Percentiles rank a stretch among this genome's conserved stretches.
These are phyloP conservation scores for Cephalopholis sonnerati DNA, from an alignment of 2,113 vertebrate species.

Conservation along the genomic window DNA sequence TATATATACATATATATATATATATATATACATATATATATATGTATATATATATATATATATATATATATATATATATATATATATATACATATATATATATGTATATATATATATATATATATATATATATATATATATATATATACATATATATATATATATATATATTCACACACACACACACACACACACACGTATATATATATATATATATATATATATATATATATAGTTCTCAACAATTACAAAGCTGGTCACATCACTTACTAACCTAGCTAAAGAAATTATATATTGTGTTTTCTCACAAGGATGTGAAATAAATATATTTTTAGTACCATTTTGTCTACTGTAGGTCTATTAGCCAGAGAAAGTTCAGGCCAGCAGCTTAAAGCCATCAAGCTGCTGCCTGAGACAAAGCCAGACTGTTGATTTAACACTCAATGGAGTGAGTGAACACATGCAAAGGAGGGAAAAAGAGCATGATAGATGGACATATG, in stretches of 20 bases:
- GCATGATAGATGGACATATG: conserved; percentile 78
- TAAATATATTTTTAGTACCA: conserved; percentile 62
- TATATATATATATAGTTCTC: neutral
- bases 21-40: no score
- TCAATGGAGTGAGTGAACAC: conserved; percentile 76
- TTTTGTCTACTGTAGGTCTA: conserved; percentile 61
- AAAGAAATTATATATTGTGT: conserved; percentile 19
- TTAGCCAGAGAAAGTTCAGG: conserved; percentile 59
- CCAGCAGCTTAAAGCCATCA: conserved; percentile 79
- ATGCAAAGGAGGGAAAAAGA: conserved; percentile 74
- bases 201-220: no score
- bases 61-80: no score
- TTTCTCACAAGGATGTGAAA: conserved; percentile 46
- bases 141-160: no score
- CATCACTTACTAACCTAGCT: conserved; percentile 20
- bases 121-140: no score
- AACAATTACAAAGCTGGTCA: neutral
- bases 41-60: no score
- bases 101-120: no score
- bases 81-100: no score
- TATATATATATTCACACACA: no score
- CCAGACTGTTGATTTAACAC: conserved; percentile 79
- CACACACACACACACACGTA: no score
- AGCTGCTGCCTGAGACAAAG: conserved; percentile 72
- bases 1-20: no score